Conservation (phyloP, 2,113 vertebrate genomes). For the Bubo bubo region DNA sequence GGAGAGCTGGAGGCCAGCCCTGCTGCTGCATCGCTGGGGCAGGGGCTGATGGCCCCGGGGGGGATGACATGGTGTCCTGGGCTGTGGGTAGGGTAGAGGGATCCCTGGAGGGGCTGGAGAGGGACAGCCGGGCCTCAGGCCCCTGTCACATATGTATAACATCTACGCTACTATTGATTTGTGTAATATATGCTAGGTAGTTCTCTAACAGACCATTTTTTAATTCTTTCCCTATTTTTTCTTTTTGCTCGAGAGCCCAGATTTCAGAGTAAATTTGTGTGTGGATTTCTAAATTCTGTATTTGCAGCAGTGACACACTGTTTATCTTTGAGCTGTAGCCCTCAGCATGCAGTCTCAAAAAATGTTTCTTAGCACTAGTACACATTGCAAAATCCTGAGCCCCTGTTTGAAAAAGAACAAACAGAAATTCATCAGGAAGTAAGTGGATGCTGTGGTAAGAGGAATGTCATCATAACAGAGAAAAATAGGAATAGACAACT, state of each 20-base stretch:
- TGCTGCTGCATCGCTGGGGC: not conserved
- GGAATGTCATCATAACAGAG: not conserved
- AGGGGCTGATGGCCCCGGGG: accelerated
- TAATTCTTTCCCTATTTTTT: accelerated
- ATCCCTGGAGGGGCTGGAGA: not conserved
- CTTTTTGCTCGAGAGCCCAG: not conserved
- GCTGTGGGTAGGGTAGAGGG: not conserved
- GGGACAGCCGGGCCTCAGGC: not conserved
- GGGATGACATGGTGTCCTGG: no score
- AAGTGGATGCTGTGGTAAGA: not conserved
- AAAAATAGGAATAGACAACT: constrained; percentile 33
- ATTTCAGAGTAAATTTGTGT: not conserved
- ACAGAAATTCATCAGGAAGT: not conserved
- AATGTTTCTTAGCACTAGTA: not conserved
- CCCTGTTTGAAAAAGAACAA: not conserved
- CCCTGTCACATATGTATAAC: not conserved
- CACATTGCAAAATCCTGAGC: not conserved
- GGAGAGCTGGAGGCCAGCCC: not conserved
- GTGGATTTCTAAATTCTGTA: not conserved
- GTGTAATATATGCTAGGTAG: not conserved
- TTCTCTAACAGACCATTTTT: not conserved
- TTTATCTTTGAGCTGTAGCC: not conserved
- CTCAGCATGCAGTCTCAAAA: not conserved
- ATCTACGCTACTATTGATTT: not conserved
- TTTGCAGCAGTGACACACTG: accelerated